Percentiles rank a stretch among this genome's conserved stretches.
phyloP scores from a whole-genome alignment of 2,797 vertebrate species.

The Chrosomus eos region DNA sequence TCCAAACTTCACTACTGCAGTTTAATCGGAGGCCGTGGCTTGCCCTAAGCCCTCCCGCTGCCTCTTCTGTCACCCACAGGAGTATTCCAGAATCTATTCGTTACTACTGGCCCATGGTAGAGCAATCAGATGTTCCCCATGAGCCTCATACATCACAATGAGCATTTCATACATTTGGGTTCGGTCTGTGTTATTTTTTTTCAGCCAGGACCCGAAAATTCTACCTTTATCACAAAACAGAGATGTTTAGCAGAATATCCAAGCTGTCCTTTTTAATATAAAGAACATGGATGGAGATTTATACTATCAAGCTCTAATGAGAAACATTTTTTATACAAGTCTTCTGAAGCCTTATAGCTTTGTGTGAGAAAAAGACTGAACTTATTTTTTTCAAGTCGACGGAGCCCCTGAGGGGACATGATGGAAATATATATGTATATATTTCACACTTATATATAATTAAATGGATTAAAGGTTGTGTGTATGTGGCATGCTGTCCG shows the following conservation, averaged over 20 bases:
- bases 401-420: too few relatives aligned
- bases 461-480: too few relatives aligned
- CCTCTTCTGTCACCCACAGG: slow-evolving; percentile 46
- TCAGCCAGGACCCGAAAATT: neutral
- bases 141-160: slow-evolving; percentile 49
- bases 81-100: slow-evolving; percentile 68
- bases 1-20: slow-evolving; percentile 65
- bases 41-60: slow-evolving; percentile 51
- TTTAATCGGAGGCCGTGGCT: slow-evolving; percentile 67
- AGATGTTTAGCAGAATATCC: neutral
- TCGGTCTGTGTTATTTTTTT: neutral
- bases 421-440: too few relatives aligned
- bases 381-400: too few relatives aligned
- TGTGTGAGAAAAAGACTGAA: neutral
- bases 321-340: too few relatives aligned
- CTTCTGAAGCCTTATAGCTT: neutral
- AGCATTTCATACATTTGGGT: slow-evolving; percentile 10
- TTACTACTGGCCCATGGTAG: slow-evolving; percentile 72
- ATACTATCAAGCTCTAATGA: neutral
- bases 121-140: slow-evolving; percentile 67
- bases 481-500: too few relatives aligned
- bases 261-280: neutral
- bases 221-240: neutral
- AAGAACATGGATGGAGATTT: neutral
- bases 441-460: too few relatives aligned